Evolutionary conservation across 1,140 invertebrate species (phyloP).

Genomic region (Scaptomyza pallida): DNA sequence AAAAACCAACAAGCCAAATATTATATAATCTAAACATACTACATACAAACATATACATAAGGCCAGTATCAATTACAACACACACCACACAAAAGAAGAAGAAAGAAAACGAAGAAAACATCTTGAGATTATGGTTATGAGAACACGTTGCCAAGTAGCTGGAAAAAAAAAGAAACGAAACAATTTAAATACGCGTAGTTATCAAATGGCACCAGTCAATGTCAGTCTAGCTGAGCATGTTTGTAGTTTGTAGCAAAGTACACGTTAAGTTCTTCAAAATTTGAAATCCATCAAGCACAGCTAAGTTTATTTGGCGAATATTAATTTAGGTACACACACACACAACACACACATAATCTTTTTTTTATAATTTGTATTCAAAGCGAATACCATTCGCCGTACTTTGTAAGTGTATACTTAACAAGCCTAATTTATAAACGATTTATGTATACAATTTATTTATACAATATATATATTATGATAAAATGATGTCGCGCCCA

Average conservation of each 20-base stretch:
- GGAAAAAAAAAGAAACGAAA: conserved; percentile 29
- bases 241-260: conserved; percentile 56
- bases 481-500: conserved; percentile 8
- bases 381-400: conserved; percentile 43
- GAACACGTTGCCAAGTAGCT: conserved; percentile 71
- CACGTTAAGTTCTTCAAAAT: conserved; percentile 41
- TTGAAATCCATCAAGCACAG: conserved; percentile 27
- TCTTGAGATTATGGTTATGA: conserved; percentile 66
- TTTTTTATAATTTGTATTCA: conserved; percentile 52
- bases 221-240: conserved; percentile 59
- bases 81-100: conserved; percentile 35
- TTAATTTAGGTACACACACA: conserved; percentile 57
- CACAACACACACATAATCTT: conserved; percentile 15
- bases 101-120: conserved; percentile 36
- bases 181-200: conserved; percentile 26
- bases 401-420: conserved; percentile 53
- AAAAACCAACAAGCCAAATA: conserved; percentile 64
- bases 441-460: conserved; percentile 33
- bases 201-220: conserved; percentile 57
- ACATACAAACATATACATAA: conserved; percentile 15
- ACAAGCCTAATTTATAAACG: conserved; percentile 56
- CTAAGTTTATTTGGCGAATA: conserved; percentile 71
- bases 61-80: conserved; percentile 66
- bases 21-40: conserved; percentile 62
- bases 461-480: too few species aligned